Percentiles rank a stretch among this genome's conserved stretches.
Conservation (phyloP, 2,797 vertebrate species). For the Tauraco hartlaubi region DNA sequence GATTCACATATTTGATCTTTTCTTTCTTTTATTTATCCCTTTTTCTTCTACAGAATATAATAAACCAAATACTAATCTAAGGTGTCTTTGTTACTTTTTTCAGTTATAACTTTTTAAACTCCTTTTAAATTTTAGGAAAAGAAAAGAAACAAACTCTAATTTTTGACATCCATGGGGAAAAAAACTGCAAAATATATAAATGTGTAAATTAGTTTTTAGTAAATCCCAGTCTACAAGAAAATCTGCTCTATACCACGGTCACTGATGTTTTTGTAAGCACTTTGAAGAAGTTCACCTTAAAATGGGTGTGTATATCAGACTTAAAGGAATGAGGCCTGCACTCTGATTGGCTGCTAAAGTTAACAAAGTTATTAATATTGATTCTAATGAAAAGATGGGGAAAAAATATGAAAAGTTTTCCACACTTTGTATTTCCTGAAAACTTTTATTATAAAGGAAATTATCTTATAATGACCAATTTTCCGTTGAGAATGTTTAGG, state of each 20-base stretch:
- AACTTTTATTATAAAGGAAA: neutral
- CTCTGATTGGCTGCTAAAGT: neutral
- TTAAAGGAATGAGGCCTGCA: neutral
- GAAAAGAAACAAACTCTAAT: neutral
- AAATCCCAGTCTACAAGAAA: neutral
- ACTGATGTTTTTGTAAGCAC: neutral
- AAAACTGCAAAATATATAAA: rapidly evolving
- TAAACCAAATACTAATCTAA: neutral
- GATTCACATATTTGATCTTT: neutral
- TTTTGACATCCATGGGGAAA: neutral
- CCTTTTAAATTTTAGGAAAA: neutral
- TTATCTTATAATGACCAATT: neutral
- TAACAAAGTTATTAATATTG: neutral
- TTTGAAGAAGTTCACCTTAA: neutral
- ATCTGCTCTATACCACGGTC: rapidly evolving
- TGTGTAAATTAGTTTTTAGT: neutral
- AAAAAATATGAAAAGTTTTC: neutral
- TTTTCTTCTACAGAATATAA: neutral
- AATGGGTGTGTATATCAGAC: neutral
- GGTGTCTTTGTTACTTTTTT: neutral
- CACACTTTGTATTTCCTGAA: neutral
- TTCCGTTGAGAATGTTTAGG: neutral
- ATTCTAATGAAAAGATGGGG: neutral
- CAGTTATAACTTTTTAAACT: neutral
- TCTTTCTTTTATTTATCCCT: neutral